Conservation (phyloP, 2,113 vertebrate genomes). For the Okapia johnstoni region DNA sequence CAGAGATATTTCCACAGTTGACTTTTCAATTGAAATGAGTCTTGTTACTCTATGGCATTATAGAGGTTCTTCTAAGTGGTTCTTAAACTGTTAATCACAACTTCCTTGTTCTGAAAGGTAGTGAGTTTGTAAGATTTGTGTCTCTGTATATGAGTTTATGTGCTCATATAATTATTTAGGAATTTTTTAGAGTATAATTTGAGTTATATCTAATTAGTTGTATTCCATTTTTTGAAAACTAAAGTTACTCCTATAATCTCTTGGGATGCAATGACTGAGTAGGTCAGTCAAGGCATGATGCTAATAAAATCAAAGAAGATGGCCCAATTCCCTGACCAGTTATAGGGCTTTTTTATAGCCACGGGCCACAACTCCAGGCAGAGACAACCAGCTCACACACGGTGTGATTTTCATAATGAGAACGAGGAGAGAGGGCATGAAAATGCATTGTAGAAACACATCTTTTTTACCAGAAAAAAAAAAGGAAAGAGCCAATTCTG, state of each 20-base stretch:
- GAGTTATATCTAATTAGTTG: background rate
- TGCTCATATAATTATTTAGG: background rate
- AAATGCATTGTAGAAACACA: background rate
- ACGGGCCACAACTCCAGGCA: background rate
- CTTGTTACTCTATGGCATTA: background rate
- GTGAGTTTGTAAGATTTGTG: background rate
- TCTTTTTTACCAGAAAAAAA: background rate
- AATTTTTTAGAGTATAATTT: background rate
- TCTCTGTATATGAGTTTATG: background rate
- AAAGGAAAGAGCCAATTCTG: background rate
- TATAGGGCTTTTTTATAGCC: background rate
- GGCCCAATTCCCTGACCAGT: background rate
- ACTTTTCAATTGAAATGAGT: background rate
- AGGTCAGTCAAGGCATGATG: background rate
- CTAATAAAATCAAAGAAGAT: background rate
- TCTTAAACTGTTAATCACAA: background rate
- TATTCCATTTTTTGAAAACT: background rate
- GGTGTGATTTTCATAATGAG: background rate
- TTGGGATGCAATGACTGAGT: background rate
- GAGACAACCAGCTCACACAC: background rate
- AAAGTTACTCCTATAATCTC: background rate
- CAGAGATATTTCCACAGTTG: background rate
- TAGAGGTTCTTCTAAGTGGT: background rate
- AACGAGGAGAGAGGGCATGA: background rate
- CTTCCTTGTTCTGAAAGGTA: background rate